Conservation (phyloP, 2,797 vertebrate genomes). For the Ceryle rudis region DNA sequence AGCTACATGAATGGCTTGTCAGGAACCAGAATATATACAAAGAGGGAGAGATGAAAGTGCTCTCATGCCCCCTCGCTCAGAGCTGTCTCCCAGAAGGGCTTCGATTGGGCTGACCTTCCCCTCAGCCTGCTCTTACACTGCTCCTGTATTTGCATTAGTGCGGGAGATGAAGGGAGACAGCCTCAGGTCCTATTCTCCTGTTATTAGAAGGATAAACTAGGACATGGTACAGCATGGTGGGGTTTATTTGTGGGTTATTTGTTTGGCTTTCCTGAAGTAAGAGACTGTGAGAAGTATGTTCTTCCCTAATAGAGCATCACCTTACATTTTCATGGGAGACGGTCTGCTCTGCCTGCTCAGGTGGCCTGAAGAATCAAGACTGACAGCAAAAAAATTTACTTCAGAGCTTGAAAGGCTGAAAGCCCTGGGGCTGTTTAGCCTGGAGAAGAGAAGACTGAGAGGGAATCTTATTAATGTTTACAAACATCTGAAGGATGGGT, state of each 20-base stretch:
- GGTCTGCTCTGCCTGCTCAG: not conserved
- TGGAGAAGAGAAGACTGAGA: too few relatives aligned
- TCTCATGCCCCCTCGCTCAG: not conserved
- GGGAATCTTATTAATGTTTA: too few relatives aligned
- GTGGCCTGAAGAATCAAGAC: not conserved
- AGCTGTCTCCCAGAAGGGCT: not conserved
- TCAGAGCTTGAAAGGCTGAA: not conserved
- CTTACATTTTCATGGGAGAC: not conserved
- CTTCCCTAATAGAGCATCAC: not conserved
- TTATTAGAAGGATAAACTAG: not conserved
- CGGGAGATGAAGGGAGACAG: not conserved
- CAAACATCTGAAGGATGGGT: too few relatives aligned
- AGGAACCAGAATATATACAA: not conserved
- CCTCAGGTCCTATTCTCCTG: not conserved
- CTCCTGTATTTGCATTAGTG: not conserved
- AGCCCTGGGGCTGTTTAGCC: too few relatives aligned
- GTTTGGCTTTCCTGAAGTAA: constrained; percentile 16
- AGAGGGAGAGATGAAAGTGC: not conserved
- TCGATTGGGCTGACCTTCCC: not conserved
- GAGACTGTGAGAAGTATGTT: not conserved
- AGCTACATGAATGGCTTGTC: not conserved
- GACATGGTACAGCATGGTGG: not conserved
- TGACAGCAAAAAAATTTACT: not conserved
- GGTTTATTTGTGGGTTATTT: constrained; percentile 28
- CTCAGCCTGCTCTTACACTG: not conserved